A percentile compares a stretch with the other conserved stretches of the same genome.
These are phyloP conservation scores for Isaurus tuberculatus DNA, from an alignment of 92 coral and sea anemone genomes.

Conservation along the genomic window DNA sequence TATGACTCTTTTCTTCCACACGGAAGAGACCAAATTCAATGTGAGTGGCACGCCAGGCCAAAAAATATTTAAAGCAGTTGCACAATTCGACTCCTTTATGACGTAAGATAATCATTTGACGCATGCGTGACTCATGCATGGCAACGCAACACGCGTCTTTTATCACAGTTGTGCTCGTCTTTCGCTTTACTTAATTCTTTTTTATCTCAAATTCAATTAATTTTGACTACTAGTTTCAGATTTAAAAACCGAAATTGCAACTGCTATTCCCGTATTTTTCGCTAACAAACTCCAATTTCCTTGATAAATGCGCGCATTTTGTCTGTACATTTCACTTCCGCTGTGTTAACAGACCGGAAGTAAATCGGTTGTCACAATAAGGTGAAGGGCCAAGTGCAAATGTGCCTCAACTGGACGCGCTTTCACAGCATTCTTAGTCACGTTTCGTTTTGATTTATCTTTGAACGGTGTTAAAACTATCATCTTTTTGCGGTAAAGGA, in stretches of 20 bases:
- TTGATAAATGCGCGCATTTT: no score
- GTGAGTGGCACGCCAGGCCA: constrained; percentile 85
- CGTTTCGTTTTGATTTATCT: background rate
- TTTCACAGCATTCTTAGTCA: background rate
- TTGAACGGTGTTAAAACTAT: constrained; percentile 2
- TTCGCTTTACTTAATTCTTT: background rate
- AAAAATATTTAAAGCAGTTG: constrained; percentile 95
- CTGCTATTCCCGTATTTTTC: no score
- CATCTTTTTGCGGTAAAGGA: background rate
- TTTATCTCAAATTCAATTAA: background rate
- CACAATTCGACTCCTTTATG: constrained; percentile 94
- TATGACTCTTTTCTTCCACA: constrained; percentile 70
- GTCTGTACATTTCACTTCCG: no score
- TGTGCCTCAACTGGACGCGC: background rate
- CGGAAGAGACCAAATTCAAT: constrained; percentile 75
- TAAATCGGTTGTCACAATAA: background rate
- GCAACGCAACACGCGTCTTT: constrained; percentile 48
- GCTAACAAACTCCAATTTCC: no score
- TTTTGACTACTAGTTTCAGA: no score
- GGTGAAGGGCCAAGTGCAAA: constrained; percentile 11
- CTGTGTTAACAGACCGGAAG: no score
- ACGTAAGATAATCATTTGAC: constrained; percentile 89
- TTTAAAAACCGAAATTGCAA: no score
- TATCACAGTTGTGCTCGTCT: constrained; percentile 17
- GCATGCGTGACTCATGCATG: constrained; percentile 74